phyloP scores from a whole-genome alignment of 2,113 vertebrate species.

The Pollachius pollachius region DNA sequence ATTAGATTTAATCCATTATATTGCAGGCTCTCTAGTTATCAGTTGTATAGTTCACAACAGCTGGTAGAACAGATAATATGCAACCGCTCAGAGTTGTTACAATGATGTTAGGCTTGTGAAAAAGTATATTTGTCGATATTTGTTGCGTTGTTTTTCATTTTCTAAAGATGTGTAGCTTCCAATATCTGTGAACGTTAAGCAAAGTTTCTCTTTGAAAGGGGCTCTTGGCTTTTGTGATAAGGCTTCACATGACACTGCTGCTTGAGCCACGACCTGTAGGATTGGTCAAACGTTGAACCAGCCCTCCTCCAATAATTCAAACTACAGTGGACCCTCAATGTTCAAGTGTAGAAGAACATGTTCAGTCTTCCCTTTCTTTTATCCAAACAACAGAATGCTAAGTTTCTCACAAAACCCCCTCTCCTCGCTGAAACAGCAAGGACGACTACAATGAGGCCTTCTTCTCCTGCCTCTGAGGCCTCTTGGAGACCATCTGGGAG shows the following conservation, averaged over 20 bases:
- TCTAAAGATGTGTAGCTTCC: not conserved
- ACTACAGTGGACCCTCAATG: too few species aligned
- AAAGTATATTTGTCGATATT: not conserved
- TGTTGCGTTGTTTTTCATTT: not conserved
- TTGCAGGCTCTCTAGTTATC: too few species aligned
- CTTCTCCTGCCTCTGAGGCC: constrained; percentile 48
- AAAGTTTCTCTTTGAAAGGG: not conserved
- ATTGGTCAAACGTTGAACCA: too few species aligned
- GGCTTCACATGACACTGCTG: not conserved
- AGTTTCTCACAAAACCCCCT: constrained; percentile 23
- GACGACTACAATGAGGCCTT: constrained; percentile 40
- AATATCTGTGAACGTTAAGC: not conserved
- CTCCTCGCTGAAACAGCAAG: constrained; percentile 10
- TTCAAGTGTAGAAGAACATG: too few species aligned
- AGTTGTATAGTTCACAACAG: too few species aligned
- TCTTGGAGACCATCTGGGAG: constrained; percentile 39
- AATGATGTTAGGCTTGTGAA: too few species aligned
- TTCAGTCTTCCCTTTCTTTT: constrained; percentile 26
- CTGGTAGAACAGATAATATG: too few species aligned
- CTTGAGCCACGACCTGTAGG: not conserved
- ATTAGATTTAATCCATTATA: too few species aligned
- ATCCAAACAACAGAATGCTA: constrained; percentile 24
- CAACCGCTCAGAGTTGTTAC: not conserved
- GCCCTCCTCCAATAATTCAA: too few species aligned
- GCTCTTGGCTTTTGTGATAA: not conserved